A percentile compares a stretch with the other conserved stretches of the same genome.
phyloP scores from a whole-genome alignment of 2,888 invertebrate species.

The Drosophila fungiperda region DNA sequence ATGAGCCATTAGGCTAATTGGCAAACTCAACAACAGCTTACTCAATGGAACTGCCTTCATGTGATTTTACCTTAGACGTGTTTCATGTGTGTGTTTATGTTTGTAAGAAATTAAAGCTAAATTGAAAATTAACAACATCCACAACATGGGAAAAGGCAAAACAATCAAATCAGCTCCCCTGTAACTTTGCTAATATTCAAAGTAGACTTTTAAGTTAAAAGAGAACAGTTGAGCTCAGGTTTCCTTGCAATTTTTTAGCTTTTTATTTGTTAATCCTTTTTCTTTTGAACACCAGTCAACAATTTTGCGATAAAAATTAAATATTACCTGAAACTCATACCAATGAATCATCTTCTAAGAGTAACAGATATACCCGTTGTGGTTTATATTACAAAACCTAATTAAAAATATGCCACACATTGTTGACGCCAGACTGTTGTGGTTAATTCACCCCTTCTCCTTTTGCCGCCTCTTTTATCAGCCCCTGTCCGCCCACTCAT shows the following conservation, averaged over 20 bases:
- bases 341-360: background rate
- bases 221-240: background rate
- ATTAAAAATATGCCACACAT: conserved; percentile 67
- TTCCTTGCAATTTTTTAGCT: background rate
- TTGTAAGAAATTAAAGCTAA: conserved; percentile 38
- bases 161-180: conserved; percentile 14
- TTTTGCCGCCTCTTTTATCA: background rate
- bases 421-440: conserved; percentile 27
- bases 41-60: background rate
- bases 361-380: conserved; percentile 12
- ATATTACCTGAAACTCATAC: background rate
- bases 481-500: no score
- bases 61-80: background rate
- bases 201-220: background rate
- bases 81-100: background rate
- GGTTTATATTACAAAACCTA: conserved; percentile 48
- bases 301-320: background rate
- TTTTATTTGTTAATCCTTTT: background rate
- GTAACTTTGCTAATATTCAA: background rate
- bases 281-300: no score
- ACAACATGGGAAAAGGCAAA: background rate
- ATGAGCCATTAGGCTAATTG: conserved; percentile 45
- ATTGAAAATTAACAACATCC: conserved; percentile 54
- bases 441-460: conserved; percentile 12
- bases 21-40: conserved; percentile 11